A percentile compares a stretch with the other conserved stretches of the same genome.
Evolutionary conservation across 1,140 invertebrate genomes (phyloP).

Genomic region (Caenorhabditis brenneri): DNA sequence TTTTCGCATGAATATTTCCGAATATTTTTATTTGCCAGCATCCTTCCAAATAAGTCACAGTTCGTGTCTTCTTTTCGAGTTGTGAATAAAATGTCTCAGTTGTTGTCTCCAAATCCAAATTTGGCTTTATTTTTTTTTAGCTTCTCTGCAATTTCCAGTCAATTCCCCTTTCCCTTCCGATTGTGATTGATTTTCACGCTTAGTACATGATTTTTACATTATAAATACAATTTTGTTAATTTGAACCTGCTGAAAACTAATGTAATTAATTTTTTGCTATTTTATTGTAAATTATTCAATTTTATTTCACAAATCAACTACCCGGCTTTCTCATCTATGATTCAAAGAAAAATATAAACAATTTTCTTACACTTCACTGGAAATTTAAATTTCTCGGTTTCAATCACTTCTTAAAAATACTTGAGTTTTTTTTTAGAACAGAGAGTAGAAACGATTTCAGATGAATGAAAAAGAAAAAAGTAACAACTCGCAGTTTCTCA

Average conservation of each 20-base stretch:
- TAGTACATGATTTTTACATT: neutral
- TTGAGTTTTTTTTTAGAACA: neutral
- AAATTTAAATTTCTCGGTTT: slow-evolving; percentile 74
- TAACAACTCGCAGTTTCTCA: neutral
- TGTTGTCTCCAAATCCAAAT: neutral
- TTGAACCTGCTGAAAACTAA: neutral
- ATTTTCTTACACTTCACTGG: too few relatives aligned
- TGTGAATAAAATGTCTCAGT: neutral
- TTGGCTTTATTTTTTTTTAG: slow-evolving; percentile 19
- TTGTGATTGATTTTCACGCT: slow-evolving; percentile 1
- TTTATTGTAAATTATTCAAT: neutral
- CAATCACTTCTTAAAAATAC: neutral
- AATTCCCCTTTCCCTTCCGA: neutral
- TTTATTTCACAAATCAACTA: neutral
- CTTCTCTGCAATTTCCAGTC: neutral
- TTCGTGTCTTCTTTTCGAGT: neutral
- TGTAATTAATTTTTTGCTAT: neutral
- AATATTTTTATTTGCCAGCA: neutral
- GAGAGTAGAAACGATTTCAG: neutral
- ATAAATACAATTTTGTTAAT: neutral
- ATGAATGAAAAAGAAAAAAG: neutral
- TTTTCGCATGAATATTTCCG: neutral
- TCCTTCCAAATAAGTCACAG: neutral
- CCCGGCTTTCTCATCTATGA: neutral
- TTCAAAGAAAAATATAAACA: too few relatives aligned